Evolutionary conservation across 2,888 invertebrate genomes (phyloP), one percentile per base, ranked within the genome.

Genomic region (Cosmorhoe ocellata): DNA sequence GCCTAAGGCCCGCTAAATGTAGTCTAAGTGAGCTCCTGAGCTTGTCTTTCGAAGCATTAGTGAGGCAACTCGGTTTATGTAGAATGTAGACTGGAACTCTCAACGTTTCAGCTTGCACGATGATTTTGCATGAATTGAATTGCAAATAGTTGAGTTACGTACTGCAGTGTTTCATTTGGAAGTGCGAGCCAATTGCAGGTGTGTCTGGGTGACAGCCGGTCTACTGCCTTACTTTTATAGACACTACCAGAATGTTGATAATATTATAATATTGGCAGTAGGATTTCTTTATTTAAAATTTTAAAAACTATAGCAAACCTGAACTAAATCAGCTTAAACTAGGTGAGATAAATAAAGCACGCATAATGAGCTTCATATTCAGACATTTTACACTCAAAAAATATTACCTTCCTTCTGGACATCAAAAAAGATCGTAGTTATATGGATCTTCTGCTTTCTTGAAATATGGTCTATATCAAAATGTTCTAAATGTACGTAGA

Each of bases 1-100:
- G 80, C 67, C 72, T 79, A 72, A 79, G 83, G 80, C 80, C 69
- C 66, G 72, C 79, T 81, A 84, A 85, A 85, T 84, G 79, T 70
- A 71, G 70, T 71, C 81, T 83, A 81, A 83, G 81, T 80, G 79
- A 79, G 75, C 77, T 76, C 67, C 71, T 71, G 71, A 77, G 76
- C 74, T 74, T 71, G 80, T 79, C 79, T 76, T 76, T 74, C 65
- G 61, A 67, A 69, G 76, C 68, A 69, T 78, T 76, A 76, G 70
- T 64, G 59, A 66, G 59, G 59, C 61, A 64, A 52, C 60, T 67
- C 72, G 65, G 67, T 71, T 69, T 56, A 57, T 58, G 62, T 63
- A 67, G 51, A 62, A 49, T 44, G 34, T 43, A 28, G 58, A 52
- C 62, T 42, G 42, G 37, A 49, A 50, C 49, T 47, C 64, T 66